A percentile compares a stretch with the other conserved stretches of the same genome.
Evolutionary conservation across 2,113 vertebrate species (phyloP).

Genomic region (Hypomesus transpacificus): DNA sequence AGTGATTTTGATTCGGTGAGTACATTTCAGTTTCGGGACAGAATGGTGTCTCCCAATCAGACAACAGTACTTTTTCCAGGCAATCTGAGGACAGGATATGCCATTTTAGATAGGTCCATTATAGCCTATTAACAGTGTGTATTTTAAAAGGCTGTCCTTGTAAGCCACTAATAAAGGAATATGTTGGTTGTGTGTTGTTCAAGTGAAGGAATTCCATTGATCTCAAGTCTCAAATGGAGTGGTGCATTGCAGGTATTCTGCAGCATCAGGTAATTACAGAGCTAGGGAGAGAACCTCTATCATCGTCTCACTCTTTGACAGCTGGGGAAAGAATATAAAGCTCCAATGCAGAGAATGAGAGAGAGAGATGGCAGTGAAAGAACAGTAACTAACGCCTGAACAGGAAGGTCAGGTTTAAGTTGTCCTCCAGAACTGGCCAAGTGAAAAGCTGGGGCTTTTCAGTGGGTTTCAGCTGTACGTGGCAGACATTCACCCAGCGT

Average conservation of each 20-base stretch:
- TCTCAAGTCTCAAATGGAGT: conserved; percentile 1
- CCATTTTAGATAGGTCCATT: too few species aligned
- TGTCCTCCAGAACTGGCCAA: background rate
- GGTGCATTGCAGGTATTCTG: conserved; percentile 19
- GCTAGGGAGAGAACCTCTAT: background rate
- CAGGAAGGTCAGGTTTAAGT: background rate
- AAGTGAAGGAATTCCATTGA: background rate
- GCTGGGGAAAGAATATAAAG: background rate
- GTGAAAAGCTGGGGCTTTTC: background rate
- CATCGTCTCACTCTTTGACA: conserved; percentile 1
- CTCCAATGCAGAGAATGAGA: background rate
- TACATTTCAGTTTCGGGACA: too few species aligned
- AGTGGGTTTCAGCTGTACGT: background rate
- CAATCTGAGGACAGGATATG: too few species aligned
- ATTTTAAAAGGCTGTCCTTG: too few species aligned
- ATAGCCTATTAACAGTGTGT: too few species aligned
- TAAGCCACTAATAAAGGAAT: too few species aligned
- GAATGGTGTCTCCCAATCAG: too few species aligned
- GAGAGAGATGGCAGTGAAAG: conserved; percentile 1
- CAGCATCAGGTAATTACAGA: conserved; percentile 16
- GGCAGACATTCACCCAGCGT: background rate
- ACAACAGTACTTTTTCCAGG: too few species aligned
- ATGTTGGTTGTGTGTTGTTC: background rate
- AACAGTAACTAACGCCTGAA: background rate
- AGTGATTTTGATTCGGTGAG: too few species aligned